Base-by-base conservation (phyloP, 1,140 invertebrate species). In the Lineus longissimus region DNA sequence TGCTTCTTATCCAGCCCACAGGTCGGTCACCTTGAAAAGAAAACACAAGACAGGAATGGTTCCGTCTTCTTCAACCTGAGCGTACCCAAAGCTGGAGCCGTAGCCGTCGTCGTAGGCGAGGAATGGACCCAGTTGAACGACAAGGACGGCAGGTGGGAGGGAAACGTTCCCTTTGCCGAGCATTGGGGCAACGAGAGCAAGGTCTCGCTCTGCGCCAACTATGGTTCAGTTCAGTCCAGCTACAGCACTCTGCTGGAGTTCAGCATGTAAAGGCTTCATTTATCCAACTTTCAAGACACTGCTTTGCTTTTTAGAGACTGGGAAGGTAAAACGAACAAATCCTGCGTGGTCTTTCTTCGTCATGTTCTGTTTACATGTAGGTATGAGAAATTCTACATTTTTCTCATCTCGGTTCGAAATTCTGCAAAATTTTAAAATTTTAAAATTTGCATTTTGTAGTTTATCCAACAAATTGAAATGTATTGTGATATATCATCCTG, bases 171-270 rank as follows among this genome's bases (percentile, higher is more conserved):
- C 27, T 62, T 77, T 7, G 62, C 63, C 0, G 64, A 67, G 23
- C 69, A 72, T 56, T 70, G 65, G 41, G 70, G 65, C 17, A 70
- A 71, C 36, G 67, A 71, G 25, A 55, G 57, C 15, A 77, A 73
- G 61, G 59, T 75, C n/a, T 76, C 80, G 2, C 56, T 81, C 7
- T 80, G 78, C 58, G 79, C 77, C 29, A 80, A 80, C 63, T 79
- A 73, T 54, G 78, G 76, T 9, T 64, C 67, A n/a, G 76, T 74
- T 43, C 73, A 74, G 47, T 67, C 76, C 2, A 80, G 76, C 60
- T 81, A 78, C 59, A 73, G 72, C 17, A 81, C 79, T 17, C 71
- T 81, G 58, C 64, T 81, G 29, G 77, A 80, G 67, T 81, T 78
- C 61, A 30, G 33, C 36, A 27, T 80, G 23, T 79, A 76, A 51